phyloP scores from a whole-genome alignment of 2,797 vertebrate species.

The Lophotriccus pileatus region DNA sequence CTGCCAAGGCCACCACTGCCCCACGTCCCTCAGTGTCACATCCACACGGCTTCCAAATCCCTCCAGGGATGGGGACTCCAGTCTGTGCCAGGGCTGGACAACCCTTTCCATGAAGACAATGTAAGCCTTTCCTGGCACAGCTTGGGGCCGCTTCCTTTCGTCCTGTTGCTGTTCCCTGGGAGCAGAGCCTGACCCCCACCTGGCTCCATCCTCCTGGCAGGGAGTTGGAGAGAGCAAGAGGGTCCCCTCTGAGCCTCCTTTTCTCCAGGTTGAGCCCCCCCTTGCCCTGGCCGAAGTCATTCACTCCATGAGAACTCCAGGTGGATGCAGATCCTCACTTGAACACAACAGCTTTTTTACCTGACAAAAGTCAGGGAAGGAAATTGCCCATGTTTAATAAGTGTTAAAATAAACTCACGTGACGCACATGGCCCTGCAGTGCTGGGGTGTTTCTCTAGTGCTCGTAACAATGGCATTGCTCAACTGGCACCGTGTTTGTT shows the following conservation, averaged over 20 bases:
- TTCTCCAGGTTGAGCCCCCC: neutral
- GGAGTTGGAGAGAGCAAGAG: neutral
- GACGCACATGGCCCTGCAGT: neutral
- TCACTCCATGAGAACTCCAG: accelerated
- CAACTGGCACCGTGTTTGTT: neutral
- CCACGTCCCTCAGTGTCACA: accelerated
- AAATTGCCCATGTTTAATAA: neutral
- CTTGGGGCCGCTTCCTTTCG: neutral
- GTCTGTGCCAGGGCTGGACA: neutral
- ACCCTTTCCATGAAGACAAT: neutral
- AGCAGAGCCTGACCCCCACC: neutral
- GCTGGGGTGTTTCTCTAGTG: neutral
- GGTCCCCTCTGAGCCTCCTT: neutral
- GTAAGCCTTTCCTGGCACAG: neutral
- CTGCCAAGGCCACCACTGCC: accelerated
- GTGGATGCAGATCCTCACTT: neutral
- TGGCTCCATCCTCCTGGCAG: neutral
- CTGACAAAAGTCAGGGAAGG: neutral
- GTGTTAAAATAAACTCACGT: neutral
- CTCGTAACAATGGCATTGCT: neutral
- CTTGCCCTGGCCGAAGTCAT: accelerated
- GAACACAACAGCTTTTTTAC: neutral
- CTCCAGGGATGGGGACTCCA: neutral
- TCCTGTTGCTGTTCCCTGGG: neutral
- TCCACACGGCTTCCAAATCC: accelerated